These are phyloP conservation scores for Acleris literana DNA, from an alignment of 2,888 invertebrate species.

Conservation along the genomic window DNA sequence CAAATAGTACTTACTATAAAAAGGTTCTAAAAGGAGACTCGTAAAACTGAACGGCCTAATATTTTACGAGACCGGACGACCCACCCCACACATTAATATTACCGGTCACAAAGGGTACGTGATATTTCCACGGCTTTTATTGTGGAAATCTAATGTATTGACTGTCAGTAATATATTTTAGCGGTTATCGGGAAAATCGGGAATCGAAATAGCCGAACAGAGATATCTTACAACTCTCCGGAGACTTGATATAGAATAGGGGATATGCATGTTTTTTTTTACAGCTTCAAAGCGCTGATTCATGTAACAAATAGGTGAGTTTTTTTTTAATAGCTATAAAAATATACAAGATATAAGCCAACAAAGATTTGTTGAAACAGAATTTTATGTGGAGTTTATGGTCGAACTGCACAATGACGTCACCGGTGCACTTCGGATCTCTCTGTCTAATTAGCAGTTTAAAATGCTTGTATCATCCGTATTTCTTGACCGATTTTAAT, in stretches of 20 bases:
- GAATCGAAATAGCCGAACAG: background rate
- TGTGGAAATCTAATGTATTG: conserved; percentile 20
- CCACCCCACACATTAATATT: conserved; percentile 14
- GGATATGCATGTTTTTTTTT: too few species aligned
- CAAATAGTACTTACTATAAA: background rate
- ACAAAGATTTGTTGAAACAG: too few species aligned
- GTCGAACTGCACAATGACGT: too few species aligned
- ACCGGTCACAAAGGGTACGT: conserved; percentile 10
- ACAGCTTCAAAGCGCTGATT: too few species aligned
- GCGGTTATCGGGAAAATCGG: background rate
- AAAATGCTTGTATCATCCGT: too few species aligned
- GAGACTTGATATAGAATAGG: background rate
- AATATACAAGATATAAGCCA: too few species aligned
- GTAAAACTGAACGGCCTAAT: conserved; percentile 9
- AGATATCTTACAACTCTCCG: background rate
- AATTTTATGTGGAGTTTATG: too few species aligned
- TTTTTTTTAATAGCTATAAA: too few species aligned
- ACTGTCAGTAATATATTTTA: conserved; percentile 5
- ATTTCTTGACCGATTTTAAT: too few species aligned
- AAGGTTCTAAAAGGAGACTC: conserved; percentile 1
- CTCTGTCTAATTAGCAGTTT: too few species aligned
- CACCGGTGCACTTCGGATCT: too few species aligned
- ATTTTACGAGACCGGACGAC: conserved; percentile 1
- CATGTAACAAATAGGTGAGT: too few species aligned
- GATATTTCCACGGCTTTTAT: conserved; percentile 20